Conservation (phyloP, 2,113 vertebrate species). For the Lepidothrix coronata region DNA sequence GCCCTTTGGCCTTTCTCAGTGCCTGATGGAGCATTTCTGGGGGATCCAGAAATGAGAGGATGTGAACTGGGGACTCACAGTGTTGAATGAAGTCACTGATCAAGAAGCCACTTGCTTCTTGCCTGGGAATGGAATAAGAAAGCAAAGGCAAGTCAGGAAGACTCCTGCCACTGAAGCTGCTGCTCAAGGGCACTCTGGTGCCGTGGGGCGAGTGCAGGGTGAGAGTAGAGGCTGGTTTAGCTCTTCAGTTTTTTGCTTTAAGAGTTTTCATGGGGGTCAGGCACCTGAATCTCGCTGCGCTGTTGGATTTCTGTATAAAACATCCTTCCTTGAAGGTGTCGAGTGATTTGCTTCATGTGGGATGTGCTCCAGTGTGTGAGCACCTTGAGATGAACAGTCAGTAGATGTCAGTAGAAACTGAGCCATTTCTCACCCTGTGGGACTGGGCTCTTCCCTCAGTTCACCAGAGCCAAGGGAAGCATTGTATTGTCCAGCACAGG, state of each 20-base stretch:
- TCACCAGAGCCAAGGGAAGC: background rate
- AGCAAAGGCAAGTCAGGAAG: background rate
- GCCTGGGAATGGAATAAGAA: background rate
- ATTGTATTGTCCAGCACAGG: background rate
- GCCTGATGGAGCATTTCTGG: fast-evolving
- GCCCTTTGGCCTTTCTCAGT: background rate
- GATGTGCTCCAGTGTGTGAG: background rate
- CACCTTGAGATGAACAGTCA: background rate
- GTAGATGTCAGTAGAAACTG: slow-evolving; percentile 26
- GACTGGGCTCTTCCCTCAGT: background rate
- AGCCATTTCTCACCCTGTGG: background rate
- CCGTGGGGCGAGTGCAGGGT: background rate
- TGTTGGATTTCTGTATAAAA: background rate
- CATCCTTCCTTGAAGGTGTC: background rate
- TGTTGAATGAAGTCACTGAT: background rate
- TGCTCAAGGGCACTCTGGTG: background rate
- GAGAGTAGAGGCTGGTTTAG: background rate
- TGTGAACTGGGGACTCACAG: background rate
- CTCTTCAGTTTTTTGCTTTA: background rate
- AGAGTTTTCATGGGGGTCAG: background rate
- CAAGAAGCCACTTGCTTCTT: background rate
- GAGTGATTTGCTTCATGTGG: background rate
- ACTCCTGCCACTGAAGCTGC: background rate
- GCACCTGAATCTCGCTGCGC: background rate
- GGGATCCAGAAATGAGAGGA: background rate